Evolutionary conservation across 2,113 vertebrate genomes (phyloP).

Genomic region (Penelope pileata): DNA sequence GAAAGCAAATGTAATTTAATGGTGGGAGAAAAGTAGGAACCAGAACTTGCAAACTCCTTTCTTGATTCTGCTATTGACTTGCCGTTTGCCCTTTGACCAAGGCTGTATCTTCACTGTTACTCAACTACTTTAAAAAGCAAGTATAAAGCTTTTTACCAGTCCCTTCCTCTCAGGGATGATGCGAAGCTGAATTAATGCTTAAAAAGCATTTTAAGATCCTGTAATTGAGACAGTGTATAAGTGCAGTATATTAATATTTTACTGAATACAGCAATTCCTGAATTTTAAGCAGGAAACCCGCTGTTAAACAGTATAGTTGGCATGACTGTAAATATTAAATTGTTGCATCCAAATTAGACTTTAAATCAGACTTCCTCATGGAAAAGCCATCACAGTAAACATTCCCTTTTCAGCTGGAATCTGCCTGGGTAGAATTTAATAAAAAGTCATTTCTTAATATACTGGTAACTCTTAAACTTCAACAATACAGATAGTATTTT

Average conservation of each 20-base stretch:
- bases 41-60: not conserved
- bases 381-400: not conserved
- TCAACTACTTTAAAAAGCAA: not conserved
- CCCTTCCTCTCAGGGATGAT: not conserved
- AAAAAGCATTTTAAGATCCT: conserved; percentile 40
- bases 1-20: not conserved
- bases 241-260: conserved; percentile 49
- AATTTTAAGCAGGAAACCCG: conserved; percentile 27
- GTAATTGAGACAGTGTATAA: conserved; percentile 37
- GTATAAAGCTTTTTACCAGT: not conserved
- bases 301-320: not conserved
- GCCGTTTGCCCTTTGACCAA: not conserved
- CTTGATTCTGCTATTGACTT: not conserved
- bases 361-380: not conserved
- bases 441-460: not conserved
- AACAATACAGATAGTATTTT: not conserved
- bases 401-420: not conserved
- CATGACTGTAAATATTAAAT: conserved; percentile 48
- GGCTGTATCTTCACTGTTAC: not conserved
- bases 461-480: not conserved
- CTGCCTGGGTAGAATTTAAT: not conserved
- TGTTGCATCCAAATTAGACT: conserved; percentile 9
- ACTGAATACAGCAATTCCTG: conserved; percentile 26
- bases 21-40: not conserved
- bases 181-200: conserved; percentile 38